Percentiles rank a stretch among this genome's conserved stretches.
phyloP scores from a whole-genome alignment of 2,113 vertebrate species.

The Irena cyanogastra region DNA sequence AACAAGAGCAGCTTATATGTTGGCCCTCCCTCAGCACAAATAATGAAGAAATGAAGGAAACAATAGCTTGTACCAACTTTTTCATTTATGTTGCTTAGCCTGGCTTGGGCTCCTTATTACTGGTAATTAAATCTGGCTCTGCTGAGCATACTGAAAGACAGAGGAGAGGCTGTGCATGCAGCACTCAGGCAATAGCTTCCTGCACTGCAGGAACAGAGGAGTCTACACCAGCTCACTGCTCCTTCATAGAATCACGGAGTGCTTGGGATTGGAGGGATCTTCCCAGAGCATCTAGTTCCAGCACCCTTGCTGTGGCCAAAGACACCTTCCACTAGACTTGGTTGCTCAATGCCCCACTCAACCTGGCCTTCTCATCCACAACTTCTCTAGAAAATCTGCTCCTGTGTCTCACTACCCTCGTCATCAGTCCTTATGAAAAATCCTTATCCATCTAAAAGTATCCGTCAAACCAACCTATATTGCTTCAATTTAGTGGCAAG shows the following conservation, averaged over 20 bases:
- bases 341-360: background rate
- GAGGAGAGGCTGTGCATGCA: background rate
- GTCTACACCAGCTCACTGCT: fast-evolving
- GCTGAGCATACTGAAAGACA: background rate
- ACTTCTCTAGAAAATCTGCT: background rate
- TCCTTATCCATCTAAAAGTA: background rate
- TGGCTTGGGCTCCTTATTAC: background rate
- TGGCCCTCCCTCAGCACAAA: background rate
- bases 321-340: background rate
- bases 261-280: background rate
- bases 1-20: background rate
- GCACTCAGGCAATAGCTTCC: background rate
- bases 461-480: background rate
- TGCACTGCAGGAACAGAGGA: background rate
- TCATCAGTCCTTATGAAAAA: fast-evolving
- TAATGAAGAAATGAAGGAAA: background rate
- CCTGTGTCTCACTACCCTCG: background rate
- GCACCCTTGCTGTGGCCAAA: fast-evolving
- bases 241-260: background rate
- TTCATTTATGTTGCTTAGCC: background rate
- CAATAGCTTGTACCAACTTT: background rate
- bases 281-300: background rate
- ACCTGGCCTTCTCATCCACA: background rate
- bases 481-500: background rate
- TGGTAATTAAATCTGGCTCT: background rate